Evolutionary conservation across 1,140 invertebrate genomes (phyloP).

Genomic region (Manduca sexta): DNA sequence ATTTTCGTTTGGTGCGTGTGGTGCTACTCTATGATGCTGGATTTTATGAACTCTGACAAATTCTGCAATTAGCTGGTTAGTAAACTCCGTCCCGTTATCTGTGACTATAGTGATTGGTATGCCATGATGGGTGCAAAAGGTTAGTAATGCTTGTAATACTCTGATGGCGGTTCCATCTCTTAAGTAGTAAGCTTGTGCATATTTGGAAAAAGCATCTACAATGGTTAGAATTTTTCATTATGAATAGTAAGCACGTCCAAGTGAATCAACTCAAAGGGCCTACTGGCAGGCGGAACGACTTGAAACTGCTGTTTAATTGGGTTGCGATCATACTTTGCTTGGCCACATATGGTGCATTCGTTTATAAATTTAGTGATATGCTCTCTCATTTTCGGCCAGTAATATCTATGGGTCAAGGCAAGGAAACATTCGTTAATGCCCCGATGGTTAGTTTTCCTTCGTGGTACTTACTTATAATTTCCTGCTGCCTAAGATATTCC

Average conservation of each 20-base stretch:
- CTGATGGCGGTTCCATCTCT: background rate
- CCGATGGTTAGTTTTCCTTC: constrained; percentile 21
- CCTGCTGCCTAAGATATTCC: constrained; percentile 10
- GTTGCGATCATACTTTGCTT: constrained; percentile 2
- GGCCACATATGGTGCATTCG: constrained; percentile 1
- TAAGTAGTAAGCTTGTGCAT: background rate
- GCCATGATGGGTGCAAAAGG: constrained; percentile 3
- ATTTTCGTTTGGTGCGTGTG: background rate
- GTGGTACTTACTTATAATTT: constrained; percentile 16
- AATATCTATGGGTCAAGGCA: constrained; percentile 5
- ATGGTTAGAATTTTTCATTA: constrained; percentile 1
- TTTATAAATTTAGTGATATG: constrained; percentile 5
- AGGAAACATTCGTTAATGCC: constrained; percentile 15
- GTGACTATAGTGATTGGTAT: background rate
- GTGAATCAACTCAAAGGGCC: constrained; percentile 1
- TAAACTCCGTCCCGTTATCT: constrained; percentile 2
- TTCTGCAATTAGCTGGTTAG: background rate
- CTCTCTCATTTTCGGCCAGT: constrained; percentile 10
- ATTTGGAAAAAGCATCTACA: constrained; percentile 1
- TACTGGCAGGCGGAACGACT: background rate
- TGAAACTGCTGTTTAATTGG: background rate
- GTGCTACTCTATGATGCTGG: background rate
- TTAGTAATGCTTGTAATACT: background rate
- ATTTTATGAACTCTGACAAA: background rate
- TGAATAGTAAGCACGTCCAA: background rate